Evolutionary conservation across 1,140 invertebrate species (phyloP).

Genomic region (Bombus pascuorum): DNA sequence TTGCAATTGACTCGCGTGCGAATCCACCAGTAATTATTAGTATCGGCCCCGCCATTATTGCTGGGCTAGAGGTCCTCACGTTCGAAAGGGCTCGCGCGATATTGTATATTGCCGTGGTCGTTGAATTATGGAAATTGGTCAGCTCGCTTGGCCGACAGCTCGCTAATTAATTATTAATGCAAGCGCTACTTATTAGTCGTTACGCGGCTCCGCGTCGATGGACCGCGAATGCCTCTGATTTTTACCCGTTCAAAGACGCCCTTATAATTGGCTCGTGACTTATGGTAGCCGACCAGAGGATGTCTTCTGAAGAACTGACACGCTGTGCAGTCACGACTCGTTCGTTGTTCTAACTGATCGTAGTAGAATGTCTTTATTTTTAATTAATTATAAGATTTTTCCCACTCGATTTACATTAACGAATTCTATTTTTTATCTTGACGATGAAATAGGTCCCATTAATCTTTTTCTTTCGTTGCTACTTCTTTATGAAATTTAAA

Average conservation of each 20-base stretch:
- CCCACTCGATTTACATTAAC: background rate
- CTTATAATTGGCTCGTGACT: conserved; percentile 20
- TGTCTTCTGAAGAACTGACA: background rate
- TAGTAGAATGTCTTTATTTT: too few relatives aligned
- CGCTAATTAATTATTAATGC: conserved; percentile 51
- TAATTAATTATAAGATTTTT: background rate
- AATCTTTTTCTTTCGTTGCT: background rate
- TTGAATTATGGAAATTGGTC: conserved; percentile 66
- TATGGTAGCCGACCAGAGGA: background rate
- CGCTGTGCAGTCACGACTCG: background rate
- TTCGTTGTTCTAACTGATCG: background rate
- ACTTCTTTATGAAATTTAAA: too few relatives aligned
- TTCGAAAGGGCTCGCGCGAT: conserved; percentile 25
- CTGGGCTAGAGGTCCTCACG: conserved; percentile 41
- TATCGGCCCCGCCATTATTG: conserved; percentile 57
- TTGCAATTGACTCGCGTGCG: conserved; percentile 60
- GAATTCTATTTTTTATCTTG: background rate
- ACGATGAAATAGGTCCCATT: background rate
- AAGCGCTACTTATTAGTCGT: conserved; percentile 27
- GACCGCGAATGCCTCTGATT: background rate
- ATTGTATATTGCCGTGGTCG: conserved; percentile 35
- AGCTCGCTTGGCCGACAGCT: background rate
- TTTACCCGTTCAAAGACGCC: background rate
- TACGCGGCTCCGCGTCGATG: background rate
- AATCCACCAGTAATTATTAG: conserved; percentile 65